A percentile compares a stretch with the other conserved stretches of the same genome.
Conservation (phyloP, 2,113 vertebrate genomes). For the Actinemys pallida region DNA sequence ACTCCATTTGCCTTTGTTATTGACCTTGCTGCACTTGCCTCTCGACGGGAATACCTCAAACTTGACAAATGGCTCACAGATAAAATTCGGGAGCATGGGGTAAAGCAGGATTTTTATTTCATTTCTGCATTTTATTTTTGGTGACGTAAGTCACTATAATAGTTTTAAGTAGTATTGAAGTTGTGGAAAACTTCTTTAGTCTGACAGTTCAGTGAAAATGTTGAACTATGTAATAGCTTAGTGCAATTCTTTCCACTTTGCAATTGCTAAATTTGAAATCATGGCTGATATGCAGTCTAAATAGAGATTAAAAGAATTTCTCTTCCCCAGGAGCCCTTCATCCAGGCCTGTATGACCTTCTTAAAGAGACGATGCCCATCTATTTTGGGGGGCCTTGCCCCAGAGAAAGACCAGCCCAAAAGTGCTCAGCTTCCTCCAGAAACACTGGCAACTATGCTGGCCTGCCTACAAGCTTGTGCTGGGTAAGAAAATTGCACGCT, state of each 20-base stretch:
- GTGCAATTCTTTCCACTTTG: not conserved
- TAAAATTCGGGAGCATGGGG: slow-evolving; percentile 99
- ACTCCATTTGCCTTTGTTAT: slow-evolving; percentile 99
- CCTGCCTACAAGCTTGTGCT: slow-evolving; percentile 96
- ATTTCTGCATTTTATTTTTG: slow-evolving; percentile 51
- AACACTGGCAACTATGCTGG: slow-evolving; percentile 96
- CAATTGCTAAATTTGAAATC: slow-evolving; percentile 59
- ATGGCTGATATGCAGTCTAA: not conserved
- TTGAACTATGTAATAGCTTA: slow-evolving; percentile 49
- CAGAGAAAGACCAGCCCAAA: slow-evolving; percentile 99
- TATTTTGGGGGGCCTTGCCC: slow-evolving; percentile 96
- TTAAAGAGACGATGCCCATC: slow-evolving; percentile 98
- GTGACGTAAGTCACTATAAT: slow-evolving; percentile 43
- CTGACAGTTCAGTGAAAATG: not conserved
- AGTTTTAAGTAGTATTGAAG: slow-evolving; percentile 42
- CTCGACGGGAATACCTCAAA: slow-evolving; percentile 99
- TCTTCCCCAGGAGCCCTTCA: slow-evolving; percentile 92
- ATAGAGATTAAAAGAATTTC: not conserved
- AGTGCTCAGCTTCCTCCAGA: slow-evolving; percentile 98
- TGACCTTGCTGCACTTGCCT: slow-evolving; percentile 99
- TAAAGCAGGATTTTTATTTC: slow-evolving; percentile 81
- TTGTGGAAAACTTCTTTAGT: slow-evolving; percentile 15
- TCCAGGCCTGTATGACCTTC: slow-evolving; percentile 98
- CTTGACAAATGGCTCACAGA: slow-evolving; percentile 99
- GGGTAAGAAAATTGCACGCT: slow-evolving; percentile 82